Base-by-base conservation (phyloP, 2,797 vertebrate species). In the Tokudaia muenninki region DNA sequence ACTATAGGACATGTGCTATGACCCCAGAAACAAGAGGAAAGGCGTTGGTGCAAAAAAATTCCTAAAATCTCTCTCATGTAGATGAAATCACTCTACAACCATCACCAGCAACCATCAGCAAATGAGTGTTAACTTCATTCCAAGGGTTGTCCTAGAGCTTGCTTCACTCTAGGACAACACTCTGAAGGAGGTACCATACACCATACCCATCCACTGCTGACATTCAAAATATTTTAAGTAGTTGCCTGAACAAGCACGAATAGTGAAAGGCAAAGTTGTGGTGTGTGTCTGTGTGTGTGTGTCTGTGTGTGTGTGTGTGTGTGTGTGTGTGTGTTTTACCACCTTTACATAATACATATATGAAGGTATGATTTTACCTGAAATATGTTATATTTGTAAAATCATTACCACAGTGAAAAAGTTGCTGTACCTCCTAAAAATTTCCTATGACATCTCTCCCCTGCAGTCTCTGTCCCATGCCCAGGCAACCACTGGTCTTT, bases 261-360 rank as follows among this genome's bases (percentile, higher is more conserved):
- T 1, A 67, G 57, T 52, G 37, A 81, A 17, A 96, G 34, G 22
- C 87, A 72, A 94, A 82, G 50, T 5, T 70, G 3, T 11, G 16
- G 75, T 94, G 34, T 74, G 88, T 94, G 97, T 65, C 44, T 77
- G 37, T 77, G 41, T 84, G 17, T 37, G 84, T 70, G 34, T 84
- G 80, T 65, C 5, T 87, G 75, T 24, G 22, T 74, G 86, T 55
- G 3, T 21, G 1, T 70, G 34, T 34, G 24, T 75, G 44, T 78
- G n/a, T 37, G 26, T 82, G 79, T 6, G 6, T 44, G 44, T 37
- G 79, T 50, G 59, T 87, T 37, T n/a, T 26, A 50, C 21, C 2
- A 95, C 29, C 12, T 31, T 41, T 26, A 96, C n/a, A 11, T 61
- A 50, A 67, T n/a, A 67, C 22, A 50, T 50, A 95, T 50, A 80